These are phyloP conservation scores for Pseudochaenichthys georgianus DNA, from an alignment of 2,797 vertebrate genomes.

Conservation along the genomic window DNA sequence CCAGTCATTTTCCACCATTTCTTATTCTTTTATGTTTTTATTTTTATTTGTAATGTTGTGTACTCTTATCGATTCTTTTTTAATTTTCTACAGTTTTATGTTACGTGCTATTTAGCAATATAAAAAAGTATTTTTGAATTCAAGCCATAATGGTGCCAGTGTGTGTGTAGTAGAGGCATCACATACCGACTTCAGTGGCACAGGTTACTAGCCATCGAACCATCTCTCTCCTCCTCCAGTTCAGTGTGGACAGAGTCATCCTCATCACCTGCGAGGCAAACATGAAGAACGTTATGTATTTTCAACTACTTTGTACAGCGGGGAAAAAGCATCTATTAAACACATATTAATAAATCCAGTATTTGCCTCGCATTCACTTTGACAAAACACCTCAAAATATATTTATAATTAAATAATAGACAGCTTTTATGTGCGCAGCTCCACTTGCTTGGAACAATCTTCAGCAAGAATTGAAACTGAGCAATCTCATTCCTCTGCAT, in stretches of 20 bases:
- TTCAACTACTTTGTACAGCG: background rate
- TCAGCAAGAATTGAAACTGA: too few species aligned
- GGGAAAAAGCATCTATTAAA: background rate
- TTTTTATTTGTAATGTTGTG: too few species aligned
- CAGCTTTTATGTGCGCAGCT: too few species aligned
- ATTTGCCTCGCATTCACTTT: background rate
- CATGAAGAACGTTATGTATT: background rate
- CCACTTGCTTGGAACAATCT: too few species aligned
- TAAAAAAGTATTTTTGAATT: too few species aligned
- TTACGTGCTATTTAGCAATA: too few species aligned
- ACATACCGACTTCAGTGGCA: slow-evolving; percentile 98
- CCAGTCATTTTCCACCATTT: background rate
- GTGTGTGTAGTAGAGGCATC: slow-evolving; percentile 3
- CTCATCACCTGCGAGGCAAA: slow-evolving; percentile 92
- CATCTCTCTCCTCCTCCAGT: slow-evolving; percentile 98
- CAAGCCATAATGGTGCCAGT: too few species aligned
- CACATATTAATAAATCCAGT: background rate
- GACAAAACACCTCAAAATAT: background rate
- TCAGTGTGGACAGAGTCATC: slow-evolving; percentile 98
- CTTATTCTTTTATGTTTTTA: background rate
- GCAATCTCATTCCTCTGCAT: too few species aligned
- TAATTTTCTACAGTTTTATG: too few species aligned
- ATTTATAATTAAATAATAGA: background rate
- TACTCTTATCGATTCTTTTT: too few species aligned
- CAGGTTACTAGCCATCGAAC: slow-evolving; percentile 99